Evolutionary conservation across 1,140 invertebrate species (phyloP).

Genomic region (Macrocentrus cingulum): DNA sequence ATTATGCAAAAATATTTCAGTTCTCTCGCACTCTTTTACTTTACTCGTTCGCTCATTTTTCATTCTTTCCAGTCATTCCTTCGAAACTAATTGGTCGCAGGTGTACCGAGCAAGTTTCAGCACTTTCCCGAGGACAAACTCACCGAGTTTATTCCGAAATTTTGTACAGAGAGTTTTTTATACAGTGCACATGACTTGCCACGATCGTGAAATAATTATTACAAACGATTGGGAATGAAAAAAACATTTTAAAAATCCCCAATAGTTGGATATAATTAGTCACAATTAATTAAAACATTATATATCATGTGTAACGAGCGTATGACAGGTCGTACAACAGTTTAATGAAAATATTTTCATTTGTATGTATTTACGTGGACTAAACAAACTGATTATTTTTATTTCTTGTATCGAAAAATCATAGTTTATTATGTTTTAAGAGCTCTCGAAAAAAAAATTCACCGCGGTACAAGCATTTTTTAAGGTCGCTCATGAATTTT

Average conservation of each 20-base stretch:
- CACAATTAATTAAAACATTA: conserved; percentile 6
- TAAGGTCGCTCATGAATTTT: too few relatives aligned
- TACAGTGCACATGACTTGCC: too few relatives aligned
- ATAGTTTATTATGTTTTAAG: too few relatives aligned
- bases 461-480: too few relatives aligned
- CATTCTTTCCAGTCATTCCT: conserved; percentile 28
- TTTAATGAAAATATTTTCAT: conserved; percentile 1
- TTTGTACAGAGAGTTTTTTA: too few relatives aligned
- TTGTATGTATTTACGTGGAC: not conserved
- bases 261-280: not conserved
- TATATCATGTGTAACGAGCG: conserved; percentile 17
- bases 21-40: conserved; percentile 27
- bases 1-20: conserved; percentile 51
- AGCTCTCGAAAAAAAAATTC: too few relatives aligned
- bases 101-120: conserved; percentile 24
- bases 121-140: not conserved
- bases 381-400: too few relatives aligned
- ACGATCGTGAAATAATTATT: too few relatives aligned
- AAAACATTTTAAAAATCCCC: too few relatives aligned
- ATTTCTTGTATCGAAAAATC: too few relatives aligned
- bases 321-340: not conserved
- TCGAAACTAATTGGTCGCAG: conserved; percentile 35
- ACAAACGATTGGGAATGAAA: too few relatives aligned
- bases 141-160: too few relatives aligned
- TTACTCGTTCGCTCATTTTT: conserved; percentile 18